phyloP scores from a whole-genome alignment of 2,888 invertebrate species.

The Drosophila anomalata region DNA sequence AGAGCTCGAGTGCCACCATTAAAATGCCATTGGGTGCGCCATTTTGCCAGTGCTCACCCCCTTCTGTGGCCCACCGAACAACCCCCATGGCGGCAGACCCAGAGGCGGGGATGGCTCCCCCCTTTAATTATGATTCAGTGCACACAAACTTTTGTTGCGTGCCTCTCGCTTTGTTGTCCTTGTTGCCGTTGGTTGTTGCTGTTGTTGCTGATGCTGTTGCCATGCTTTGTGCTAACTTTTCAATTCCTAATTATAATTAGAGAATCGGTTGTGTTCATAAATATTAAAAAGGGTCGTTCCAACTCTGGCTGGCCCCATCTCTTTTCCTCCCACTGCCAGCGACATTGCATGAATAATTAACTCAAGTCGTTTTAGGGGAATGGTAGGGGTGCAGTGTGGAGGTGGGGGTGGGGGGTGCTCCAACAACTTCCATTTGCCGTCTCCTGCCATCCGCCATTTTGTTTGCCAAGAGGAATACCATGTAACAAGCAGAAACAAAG shows the following conservation, averaged over 20 bases:
- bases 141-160: conserved; percentile 78
- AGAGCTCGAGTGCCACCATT: conserved; percentile 65
- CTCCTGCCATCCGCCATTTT: conserved; percentile 69
- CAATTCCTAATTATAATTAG: conserved; percentile 83
- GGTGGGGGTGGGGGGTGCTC: neutral
- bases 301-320: conserved; percentile 16
- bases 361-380: conserved; percentile 66
- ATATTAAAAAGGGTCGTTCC: conserved; percentile 76
- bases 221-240: conserved; percentile 79
- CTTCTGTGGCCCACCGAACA: conserved; percentile 9
- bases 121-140: conserved; percentile 79
- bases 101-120: conserved; percentile 23
- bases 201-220: conserved; percentile 46
- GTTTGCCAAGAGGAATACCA: conserved; percentile 56
- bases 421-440: conserved; percentile 52
- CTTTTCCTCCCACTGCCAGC: conserved; percentile 52
- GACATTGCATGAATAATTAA: conserved; percentile 79
- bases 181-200: conserved; percentile 36
- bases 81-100: conserved; percentile 19
- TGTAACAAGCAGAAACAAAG: conserved; percentile 39
- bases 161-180: conserved; percentile 57
- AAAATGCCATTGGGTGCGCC: conserved; percentile 64
- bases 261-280: conserved; percentile 80
- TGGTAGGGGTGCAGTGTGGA: neutral
- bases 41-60: conserved; percentile 56